phyloP scores from a whole-genome alignment of 2,797 vertebrate species.

The Sebastes variabilis region DNA sequence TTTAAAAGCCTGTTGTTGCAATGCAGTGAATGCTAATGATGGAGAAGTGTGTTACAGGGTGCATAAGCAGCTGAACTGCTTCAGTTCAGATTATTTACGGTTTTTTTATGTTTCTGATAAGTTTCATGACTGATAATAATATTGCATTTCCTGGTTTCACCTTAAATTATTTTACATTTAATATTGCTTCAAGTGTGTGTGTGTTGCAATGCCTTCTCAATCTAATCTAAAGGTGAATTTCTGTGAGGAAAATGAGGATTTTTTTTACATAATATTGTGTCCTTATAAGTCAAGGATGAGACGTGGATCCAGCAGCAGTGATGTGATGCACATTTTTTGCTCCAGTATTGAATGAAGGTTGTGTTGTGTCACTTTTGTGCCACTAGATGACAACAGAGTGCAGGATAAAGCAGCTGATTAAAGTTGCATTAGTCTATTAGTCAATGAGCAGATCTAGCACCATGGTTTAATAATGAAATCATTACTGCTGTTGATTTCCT shows the following conservation, averaged over 20 bases:
- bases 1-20: background rate
- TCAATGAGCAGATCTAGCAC: conserved; percentile 51
- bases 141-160: background rate
- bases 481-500: conserved; percentile 57
- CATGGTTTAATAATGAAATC: conserved; percentile 61
- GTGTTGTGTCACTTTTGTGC: conserved; percentile 38
- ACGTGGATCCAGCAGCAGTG: background rate
- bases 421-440: conserved; percentile 51
- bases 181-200: background rate
- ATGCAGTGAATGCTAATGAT: conserved; percentile 20
- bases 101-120: conserved; percentile 4
- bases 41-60: background rate
- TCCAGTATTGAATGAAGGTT: background rate
- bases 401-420: conserved; percentile 55
- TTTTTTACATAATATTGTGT: background rate
- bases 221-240: background rate
- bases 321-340: conserved; percentile 25
- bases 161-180: background rate
- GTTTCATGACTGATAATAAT: conserved; percentile 6
- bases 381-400: conserved; percentile 77
- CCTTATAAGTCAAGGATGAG: conserved; percentile 9
- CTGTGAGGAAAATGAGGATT: background rate
- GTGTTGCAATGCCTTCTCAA: background rate
- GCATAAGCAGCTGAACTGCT: background rate
- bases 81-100: background rate